Evolutionary conservation across 1,140 invertebrate genomes (phyloP).

Genomic region (Scaptomyza montana): DNA sequence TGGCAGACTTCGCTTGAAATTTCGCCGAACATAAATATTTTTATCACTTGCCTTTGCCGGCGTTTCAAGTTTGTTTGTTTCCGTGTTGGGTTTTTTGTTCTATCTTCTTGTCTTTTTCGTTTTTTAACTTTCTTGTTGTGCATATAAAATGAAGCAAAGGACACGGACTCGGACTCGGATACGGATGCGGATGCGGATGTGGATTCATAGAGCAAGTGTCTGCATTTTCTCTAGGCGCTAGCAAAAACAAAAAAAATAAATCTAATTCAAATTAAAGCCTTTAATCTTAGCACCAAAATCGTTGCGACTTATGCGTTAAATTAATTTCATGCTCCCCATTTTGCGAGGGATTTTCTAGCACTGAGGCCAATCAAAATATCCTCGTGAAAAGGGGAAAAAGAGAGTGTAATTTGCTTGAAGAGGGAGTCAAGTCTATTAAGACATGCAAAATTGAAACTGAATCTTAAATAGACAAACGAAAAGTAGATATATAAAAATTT

Average conservation of each 20-base stretch:
- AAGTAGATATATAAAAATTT: too few relatives aligned
- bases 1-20: conserved; percentile 57
- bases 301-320: conserved; percentile 49
- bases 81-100: conserved; percentile 6
- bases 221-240: conserved; percentile 2
- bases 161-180: conserved; percentile 16
- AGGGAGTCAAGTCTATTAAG: too few relatives aligned
- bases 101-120: neutral
- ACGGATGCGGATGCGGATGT: conserved; percentile 7
- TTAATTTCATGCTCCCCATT: conserved; percentile 53
- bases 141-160: conserved; percentile 54
- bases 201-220: conserved; percentile 26
- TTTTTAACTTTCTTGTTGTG: conserved; percentile 44
- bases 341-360: conserved; percentile 1
- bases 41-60: conserved; percentile 67
- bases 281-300: conserved; percentile 41
- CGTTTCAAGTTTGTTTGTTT: conserved; percentile 39
- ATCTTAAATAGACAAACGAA: too few relatives aligned
- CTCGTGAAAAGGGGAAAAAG: neutral
- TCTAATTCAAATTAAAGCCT: conserved; percentile 75
- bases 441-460: too few relatives aligned
- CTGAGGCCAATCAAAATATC: neutral
- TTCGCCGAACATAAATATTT: conserved; percentile 74
- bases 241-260: conserved; percentile 1
- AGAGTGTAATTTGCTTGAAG: too few relatives aligned